Base-by-base conservation (phyloP, 2,888 invertebrate species). In the Cheiracanthium punctorium region DNA sequence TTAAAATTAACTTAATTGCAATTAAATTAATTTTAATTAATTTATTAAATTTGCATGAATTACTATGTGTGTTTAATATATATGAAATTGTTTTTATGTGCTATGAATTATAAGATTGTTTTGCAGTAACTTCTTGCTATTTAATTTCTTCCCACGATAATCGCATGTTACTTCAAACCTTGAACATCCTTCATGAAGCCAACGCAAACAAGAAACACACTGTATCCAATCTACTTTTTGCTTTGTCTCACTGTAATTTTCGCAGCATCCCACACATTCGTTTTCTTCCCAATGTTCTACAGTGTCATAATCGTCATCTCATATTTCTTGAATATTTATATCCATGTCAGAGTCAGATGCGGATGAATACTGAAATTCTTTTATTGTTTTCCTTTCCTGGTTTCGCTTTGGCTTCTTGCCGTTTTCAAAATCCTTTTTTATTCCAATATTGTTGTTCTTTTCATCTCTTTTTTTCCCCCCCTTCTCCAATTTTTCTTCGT, bases 121-220 rank as follows among this genome's bases (percentile, higher is more conserved):
- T 64, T 28, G 20, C 64, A 64, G 28, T 64, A 24, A 64, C n/a
- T 64, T 64, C 64, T 64, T 64, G 64, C 64, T 64, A 24, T 64
- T 64, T 29, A 64, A 29, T 28, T 64, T 64, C 29, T 64, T 24
- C 64, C 64, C 64, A 29, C 64, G 24, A n/a, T 64, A 64, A 64
- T 64, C 64, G 5, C 29, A 64, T 64, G 20, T 64, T 64, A 28
- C 64, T 64, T 64, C 28, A 64, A 24, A 29, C 64, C 28, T 4
- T 20, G 64, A 28, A 64, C 20, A 70, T 20, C 1, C 24, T 37
- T 70, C 37, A 20, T 70, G 33, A 32, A 70, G n/a, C 33, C 32
- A 67, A 32, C 1, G 30, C 17, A 20, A 37, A 37, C 10, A 70
- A 70, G 24, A 20, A 0, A 65, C 30, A 24, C 28, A 65, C 30